Base-by-base conservation (phyloP, 2,113 vertebrate species). In the Ondatra zibethicus region DNA sequence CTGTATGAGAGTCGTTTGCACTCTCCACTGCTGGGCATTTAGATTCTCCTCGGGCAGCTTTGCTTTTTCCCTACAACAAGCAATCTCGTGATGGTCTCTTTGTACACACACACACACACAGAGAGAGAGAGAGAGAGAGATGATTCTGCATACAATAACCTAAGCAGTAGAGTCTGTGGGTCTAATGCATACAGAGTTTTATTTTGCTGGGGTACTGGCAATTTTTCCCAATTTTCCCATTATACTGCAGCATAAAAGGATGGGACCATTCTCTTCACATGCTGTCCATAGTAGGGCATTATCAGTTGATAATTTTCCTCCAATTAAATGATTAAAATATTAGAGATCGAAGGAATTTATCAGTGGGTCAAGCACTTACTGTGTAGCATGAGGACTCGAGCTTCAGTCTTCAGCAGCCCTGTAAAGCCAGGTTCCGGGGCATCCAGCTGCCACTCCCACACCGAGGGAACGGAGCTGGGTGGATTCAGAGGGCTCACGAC, bases 281-380 rank as follows among this genome's bases (percentile, higher is more conserved):
- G n/a, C 68, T 72, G 58, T 39, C 70, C 29, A 68, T 42, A 55
- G 45, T 1, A 36, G 36, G 21, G 72, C 70, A 77, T 76, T 91
- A 77, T 61, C 63, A 33, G 45, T 86, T 47, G 29, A n/a, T 93
- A n/a, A 85, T 47, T 82, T 87, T 91, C 95, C 90, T 77, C 31
- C 25, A 95, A 42, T 63, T 50, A 70, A 39, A 29, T 47, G 25
- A 27, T 87, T 93, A 92, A 91, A 89, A 10, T 63, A 82, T 27
- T 68, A 50, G 29, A 10, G 10, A 66, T 25, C 23, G 55, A 33
- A 42, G n/a, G 61, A 21, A 39, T 45, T 33, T 4, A 12, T 45
- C 17, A 4, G 25, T 89, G 16, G 27, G 58, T 42, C 61, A 39
- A n/a, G 10, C 39, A 58, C 3, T 82, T 61, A 16, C 55, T 63